A percentile compares a stretch with the other conserved stretches of the same genome.
phyloP scores from a whole-genome alignment of 1,140 invertebrate species.

The Rhopalosiphum maidis region DNA sequence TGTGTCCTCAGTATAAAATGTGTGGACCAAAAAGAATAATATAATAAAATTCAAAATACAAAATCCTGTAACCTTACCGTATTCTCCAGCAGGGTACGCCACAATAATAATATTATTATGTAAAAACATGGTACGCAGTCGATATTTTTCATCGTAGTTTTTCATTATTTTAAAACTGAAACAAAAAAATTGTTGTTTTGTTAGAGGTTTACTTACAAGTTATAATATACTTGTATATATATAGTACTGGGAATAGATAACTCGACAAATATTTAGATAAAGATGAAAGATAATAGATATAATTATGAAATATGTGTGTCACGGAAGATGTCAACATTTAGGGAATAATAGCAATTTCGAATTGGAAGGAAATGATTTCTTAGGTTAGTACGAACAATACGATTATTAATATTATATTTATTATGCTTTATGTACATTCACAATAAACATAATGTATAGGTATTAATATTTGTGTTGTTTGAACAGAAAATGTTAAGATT shows the following conservation, averaged over 20 bases:
- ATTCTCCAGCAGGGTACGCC: constrained; percentile 22
- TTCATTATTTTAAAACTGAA: not conserved
- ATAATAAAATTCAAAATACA: not conserved
- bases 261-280: not conserved
- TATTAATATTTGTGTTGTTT: no score
- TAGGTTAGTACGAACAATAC: not conserved
- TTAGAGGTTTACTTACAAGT: no score
- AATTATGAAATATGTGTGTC: no score
- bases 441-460: no score
- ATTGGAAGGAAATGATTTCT: no score
- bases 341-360: no score
- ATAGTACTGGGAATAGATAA: not conserved
- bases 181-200: not conserved
- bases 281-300: not conserved
- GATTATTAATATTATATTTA: not conserved
- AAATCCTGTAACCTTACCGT: constrained; percentile 17
- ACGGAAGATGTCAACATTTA: no score
- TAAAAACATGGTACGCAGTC: not conserved
- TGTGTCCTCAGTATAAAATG: not conserved
- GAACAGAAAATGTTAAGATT: not conserved
- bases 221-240: not conserved
- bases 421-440: not conserved
- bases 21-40: not conserved
- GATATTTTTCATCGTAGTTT: not conserved
- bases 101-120: not conserved